A percentile compares a stretch with the other conserved stretches of the same genome.
Conservation (phyloP, 2,113 vertebrate genomes). For the Poicephalus meyeri region DNA sequence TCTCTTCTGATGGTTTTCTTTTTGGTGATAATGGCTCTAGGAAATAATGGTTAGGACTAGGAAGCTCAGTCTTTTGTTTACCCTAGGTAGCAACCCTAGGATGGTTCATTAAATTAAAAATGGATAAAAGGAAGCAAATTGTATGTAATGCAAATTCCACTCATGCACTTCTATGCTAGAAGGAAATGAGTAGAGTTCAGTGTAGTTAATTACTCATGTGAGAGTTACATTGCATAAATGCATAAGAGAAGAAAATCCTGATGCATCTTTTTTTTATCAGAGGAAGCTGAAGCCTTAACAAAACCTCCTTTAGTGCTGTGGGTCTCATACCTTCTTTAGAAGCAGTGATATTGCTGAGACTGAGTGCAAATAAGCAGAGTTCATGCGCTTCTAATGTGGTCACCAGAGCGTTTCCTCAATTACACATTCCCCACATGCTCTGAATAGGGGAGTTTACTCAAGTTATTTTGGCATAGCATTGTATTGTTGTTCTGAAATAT, state of each 20-base stretch:
- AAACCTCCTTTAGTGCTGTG: background rate
- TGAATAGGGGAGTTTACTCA: background rate
- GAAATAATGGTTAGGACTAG: background rate
- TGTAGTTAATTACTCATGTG: background rate
- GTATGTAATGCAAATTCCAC: conserved; percentile 25
- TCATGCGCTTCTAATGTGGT: background rate
- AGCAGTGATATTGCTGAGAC: background rate
- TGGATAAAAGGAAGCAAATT: conserved; percentile 24
- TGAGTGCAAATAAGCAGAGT: background rate
- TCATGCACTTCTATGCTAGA: background rate
- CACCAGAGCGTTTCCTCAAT: background rate
- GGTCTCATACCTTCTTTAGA: background rate
- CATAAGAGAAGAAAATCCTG: background rate
- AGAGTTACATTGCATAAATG: background rate
- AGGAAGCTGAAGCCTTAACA: background rate
- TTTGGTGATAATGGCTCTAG: background rate
- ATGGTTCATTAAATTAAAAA: conserved; percentile 31
- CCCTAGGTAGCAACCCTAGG: background rate
- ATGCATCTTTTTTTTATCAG: background rate
- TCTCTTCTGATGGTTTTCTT: background rate
- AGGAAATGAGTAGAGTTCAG: background rate
- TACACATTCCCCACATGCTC: background rate
- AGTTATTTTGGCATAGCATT: background rate
- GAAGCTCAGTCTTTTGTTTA: conserved; percentile 6
- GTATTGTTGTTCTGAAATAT: background rate